These are phyloP conservation scores for Polydrusus tereticollis DNA, from an alignment of 2,888 invertebrate species.

Conservation along the genomic window DNA sequence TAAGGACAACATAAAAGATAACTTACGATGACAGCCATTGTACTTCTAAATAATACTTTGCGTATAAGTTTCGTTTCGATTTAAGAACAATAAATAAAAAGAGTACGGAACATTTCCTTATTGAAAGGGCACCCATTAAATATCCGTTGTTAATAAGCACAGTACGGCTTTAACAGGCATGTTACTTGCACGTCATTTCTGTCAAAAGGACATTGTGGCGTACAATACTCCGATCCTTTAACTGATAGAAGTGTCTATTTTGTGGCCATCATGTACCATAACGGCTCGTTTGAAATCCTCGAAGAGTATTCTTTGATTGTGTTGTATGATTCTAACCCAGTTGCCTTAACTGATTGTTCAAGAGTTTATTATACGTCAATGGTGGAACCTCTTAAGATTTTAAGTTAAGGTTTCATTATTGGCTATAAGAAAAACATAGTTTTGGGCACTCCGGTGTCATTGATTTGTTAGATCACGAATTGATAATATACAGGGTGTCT, in stretches of 20 bases:
- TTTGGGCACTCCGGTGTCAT: too few relatives aligned
- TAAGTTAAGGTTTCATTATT: too few relatives aligned
- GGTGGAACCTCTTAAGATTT: too few relatives aligned
- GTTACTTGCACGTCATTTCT: conserved; percentile 34
- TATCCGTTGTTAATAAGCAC: conserved; percentile 19
- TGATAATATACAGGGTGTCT: too few relatives aligned
- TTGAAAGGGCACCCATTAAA: conserved; percentile 21
- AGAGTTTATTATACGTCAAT: too few relatives aligned
- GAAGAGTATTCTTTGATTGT: neutral
- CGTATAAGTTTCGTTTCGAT: conserved; percentile 8
- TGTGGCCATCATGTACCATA: conserved; percentile 22
- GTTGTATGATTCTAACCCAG: neutral
- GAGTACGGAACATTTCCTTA: conserved; percentile 11
- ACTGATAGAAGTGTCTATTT: conserved; percentile 32
- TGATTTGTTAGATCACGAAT: too few relatives aligned
- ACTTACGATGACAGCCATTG: conserved; percentile 34
- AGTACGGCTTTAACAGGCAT: conserved; percentile 5
- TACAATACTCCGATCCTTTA: conserved; percentile 16
- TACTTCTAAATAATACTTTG: conserved; percentile 32
- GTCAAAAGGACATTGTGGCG: conserved; percentile 21
- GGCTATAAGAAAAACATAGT: too few relatives aligned
- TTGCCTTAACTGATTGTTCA: neutral
- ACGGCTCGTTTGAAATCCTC: neutral
- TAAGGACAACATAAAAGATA: conserved; percentile 22
- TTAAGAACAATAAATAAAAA: conserved; percentile 21